These are phyloP conservation scores for Nettapus auritus DNA, from an alignment of 2,113 vertebrate species.

Conservation along the genomic window DNA sequence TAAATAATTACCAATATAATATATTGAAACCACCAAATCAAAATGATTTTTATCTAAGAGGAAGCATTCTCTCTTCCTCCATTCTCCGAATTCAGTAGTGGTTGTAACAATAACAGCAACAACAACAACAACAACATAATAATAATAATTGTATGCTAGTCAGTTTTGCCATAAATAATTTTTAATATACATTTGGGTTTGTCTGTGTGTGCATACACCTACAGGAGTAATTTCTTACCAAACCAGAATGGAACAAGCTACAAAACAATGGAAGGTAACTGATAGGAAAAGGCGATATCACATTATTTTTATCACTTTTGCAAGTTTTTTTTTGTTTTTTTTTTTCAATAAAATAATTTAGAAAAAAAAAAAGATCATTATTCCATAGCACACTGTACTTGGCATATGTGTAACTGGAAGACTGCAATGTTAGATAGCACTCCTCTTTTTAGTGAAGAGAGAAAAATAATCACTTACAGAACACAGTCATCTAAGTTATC, in stretches of 20 bases:
- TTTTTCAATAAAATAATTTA: neutral
- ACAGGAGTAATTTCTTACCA: neutral
- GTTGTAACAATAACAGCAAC: neutral
- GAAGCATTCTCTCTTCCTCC: neutral
- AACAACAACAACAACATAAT: neutral
- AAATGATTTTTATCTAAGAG: neutral
- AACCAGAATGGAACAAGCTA: neutral
- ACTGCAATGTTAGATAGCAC: neutral
- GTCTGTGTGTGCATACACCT: neutral
- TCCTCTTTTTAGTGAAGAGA: neutral
- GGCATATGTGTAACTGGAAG: neutral
- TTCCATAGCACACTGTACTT: neutral
- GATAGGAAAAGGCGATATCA: neutral
- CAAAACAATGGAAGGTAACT: neutral
- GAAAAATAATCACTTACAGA: neutral
- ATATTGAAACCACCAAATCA: neutral
- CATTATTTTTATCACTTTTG: neutral
- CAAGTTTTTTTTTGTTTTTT: neutral
- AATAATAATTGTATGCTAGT: neutral
- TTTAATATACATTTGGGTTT: neutral
- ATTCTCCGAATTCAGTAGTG: fast-evolving
- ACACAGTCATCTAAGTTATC: neutral
- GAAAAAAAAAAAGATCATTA: neutral
- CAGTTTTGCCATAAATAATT: neutral
- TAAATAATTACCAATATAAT: neutral